Percentiles rank a stretch among this genome's conserved stretches.
phyloP scores from a whole-genome alignment of 2,113 vertebrate species.

The Megaceryle torquata region DNA sequence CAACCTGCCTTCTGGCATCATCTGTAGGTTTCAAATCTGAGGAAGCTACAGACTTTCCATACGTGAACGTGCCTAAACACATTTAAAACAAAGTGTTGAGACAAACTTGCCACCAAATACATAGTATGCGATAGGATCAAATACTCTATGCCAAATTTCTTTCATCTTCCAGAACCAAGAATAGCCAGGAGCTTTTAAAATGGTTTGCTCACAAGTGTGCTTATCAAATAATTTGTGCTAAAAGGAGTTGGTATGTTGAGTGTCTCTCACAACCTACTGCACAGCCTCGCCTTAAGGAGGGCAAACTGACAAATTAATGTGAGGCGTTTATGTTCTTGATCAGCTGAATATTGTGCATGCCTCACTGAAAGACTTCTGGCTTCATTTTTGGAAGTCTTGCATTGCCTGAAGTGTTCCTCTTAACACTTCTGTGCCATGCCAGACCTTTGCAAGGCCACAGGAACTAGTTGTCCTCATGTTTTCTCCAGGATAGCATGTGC shows the following conservation, averaged over 20 bases:
- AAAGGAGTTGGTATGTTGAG: neutral
- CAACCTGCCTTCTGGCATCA: neutral
- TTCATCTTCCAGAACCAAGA: neutral
- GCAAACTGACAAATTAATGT: neutral
- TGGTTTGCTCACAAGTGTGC: neutral
- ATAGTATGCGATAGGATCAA: neutral
- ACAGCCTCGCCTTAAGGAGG: neutral
- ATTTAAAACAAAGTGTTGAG: neutral
- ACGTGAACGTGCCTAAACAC: neutral
- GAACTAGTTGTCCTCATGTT: accelerated
- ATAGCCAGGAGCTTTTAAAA: neutral
- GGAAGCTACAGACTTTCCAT: neutral
- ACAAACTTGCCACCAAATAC: neutral
- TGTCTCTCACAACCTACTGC: neutral
- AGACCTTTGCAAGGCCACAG: neutral
- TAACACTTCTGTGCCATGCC: neutral
- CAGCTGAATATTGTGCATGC: neutral
- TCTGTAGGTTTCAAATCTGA: neutral
- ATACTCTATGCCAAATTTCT: neutral
- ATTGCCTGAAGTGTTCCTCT: neutral
- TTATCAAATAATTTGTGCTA: neutral
- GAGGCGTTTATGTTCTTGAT: neutral
- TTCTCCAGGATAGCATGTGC: accelerated
- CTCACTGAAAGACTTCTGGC: neutral
- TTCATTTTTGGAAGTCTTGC: neutral